phyloP scores from a whole-genome alignment of 92 coral and sea anemone genomes.

The Palythoa caribaeorum region DNA sequence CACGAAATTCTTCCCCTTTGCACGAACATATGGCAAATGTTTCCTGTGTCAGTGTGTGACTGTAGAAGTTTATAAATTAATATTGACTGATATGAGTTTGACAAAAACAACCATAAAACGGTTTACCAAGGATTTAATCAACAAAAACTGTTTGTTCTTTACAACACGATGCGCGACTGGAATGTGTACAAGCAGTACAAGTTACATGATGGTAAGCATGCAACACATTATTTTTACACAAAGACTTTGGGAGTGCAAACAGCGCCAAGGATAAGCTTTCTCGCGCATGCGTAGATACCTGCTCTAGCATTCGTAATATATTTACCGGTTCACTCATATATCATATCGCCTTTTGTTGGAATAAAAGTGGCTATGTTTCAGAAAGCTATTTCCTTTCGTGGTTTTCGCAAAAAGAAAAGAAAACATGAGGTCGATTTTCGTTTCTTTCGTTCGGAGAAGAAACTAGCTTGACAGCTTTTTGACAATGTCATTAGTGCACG shows the following conservation, averaged over 20 bases:
- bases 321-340: no score
- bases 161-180: background rate
- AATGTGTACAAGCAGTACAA: background rate
- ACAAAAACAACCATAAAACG: background rate
- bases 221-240: background rate
- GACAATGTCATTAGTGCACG: no score
- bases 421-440: no score
- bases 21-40: background rate
- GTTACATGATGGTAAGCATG: background rate
- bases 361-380: background rate
- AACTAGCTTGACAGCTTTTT: no score
- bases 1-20: constrained; percentile 20
- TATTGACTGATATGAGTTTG: background rate
- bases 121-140: background rate
- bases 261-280: background rate
- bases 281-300: background rate
- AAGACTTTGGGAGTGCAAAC: background rate
- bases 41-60: background rate
- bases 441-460: no score
- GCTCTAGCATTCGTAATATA: background rate
- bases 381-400: no score
- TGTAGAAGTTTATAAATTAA: background rate
- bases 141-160: background rate
- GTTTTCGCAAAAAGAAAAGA: no score
- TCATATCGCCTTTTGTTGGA: no score